A percentile compares a stretch with the other conserved stretches of the same genome.
Evolutionary conservation across 2,797 vertebrate genomes (phyloP).

Genomic region (Chiroxiphia lanceolata): DNA sequence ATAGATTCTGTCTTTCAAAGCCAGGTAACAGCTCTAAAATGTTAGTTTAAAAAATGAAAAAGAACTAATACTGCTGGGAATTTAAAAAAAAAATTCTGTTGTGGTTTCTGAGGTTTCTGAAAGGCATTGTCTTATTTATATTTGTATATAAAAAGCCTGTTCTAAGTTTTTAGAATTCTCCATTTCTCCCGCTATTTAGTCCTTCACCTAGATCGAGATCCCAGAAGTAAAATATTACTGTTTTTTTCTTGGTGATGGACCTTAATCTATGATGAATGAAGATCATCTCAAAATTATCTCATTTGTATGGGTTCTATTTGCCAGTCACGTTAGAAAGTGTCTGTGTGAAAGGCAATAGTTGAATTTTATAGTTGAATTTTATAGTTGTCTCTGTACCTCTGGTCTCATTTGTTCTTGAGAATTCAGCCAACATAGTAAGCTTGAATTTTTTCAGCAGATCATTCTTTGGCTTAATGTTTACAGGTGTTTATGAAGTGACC

Average conservation of each 20-base stretch:
- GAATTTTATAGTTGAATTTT: neutral
- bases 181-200: neutral
- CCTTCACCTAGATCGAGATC: neutral
- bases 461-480: slow-evolving; percentile 8
- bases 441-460: neutral
- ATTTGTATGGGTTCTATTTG: neutral
- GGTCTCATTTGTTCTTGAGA: neutral
- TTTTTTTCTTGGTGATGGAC: neutral
- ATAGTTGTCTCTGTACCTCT: neutral
- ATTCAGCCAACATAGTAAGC: neutral
- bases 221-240: neutral
- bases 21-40: slow-evolving; percentile 82
- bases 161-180: neutral
- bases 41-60: neutral
- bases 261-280: neutral
- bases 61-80: neutral
- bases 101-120: neutral
- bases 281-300: neutral
- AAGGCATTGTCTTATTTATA: neutral
- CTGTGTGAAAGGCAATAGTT: neutral
- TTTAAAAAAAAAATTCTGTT: neutral
- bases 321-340: neutral
- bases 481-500: slow-evolving; percentile 97
- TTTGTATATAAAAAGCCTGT: neutral
- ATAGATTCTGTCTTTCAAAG: slow-evolving; percentile 97